Conservation (phyloP, 1,140 invertebrate genomes). For the Diorhabda carinulata region DNA sequence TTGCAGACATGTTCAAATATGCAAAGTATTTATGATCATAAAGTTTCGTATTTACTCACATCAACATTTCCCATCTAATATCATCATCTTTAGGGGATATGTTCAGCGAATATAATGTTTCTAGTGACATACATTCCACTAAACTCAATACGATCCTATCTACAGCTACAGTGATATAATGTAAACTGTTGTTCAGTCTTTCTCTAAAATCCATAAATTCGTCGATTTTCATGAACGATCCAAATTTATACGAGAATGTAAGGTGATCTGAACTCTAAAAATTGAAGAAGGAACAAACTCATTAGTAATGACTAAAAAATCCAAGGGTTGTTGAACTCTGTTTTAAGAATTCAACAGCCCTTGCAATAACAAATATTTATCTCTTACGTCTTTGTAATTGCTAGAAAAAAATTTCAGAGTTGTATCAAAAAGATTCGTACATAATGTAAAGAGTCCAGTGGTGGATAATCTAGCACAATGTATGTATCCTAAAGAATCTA, state of each 20-base stretch:
- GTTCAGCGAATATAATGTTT: constrained; percentile 45
- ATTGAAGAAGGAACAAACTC: not conserved
- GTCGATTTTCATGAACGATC: constrained; percentile 86
- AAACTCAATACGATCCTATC: constrained; percentile 79
- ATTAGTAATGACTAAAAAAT: no score
- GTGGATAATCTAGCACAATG: constrained; percentile 69
- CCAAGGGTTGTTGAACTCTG: not conserved
- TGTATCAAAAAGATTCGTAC: constrained; percentile 60
- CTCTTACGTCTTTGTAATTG: constrained; percentile 78
- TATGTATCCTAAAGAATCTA: constrained; percentile 86
- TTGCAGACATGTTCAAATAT: no score
- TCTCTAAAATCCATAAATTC: constrained; percentile 85
- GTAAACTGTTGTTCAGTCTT: constrained; percentile 76
- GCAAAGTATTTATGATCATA: not conserved
- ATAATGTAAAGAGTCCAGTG: constrained; percentile 64
- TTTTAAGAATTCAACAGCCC: not conserved
- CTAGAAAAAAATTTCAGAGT: constrained; percentile 82
- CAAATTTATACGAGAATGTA: constrained; percentile 89
- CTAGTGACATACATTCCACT: constrained; percentile 51
- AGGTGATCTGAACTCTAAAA: constrained; percentile 83
- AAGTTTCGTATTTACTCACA: constrained; percentile 27
- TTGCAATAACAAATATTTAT: constrained; percentile 4
- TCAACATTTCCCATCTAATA: constrained; percentile 51
- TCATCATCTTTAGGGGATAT: constrained; percentile 50
- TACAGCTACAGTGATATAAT: constrained; percentile 69